phyloP scores from a whole-genome alignment of 2,888 invertebrate genomes.

The Hedya salicella region DNA sequence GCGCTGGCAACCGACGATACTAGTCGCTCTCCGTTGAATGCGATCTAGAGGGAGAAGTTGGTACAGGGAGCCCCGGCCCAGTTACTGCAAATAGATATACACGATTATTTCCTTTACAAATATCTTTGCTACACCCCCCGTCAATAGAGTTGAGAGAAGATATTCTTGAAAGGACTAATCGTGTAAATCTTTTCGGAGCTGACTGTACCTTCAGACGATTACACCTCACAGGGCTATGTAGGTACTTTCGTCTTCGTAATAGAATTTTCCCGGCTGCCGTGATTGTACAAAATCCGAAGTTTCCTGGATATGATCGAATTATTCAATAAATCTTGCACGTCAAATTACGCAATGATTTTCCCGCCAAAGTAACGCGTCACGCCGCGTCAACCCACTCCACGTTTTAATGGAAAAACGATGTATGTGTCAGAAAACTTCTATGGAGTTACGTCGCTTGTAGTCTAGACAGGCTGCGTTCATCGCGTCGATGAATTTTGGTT shows the following conservation, averaged over 20 bases:
- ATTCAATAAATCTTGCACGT: not conserved
- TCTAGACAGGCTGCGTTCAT: not conserved
- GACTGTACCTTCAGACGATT: no score
- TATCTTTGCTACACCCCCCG: no score
- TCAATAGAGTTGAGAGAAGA: no score
- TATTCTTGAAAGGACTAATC: no score
- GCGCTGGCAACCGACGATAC: no score
- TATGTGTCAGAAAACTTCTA: not conserved
- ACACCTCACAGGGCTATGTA: not conserved
- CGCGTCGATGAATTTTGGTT: constrained; percentile 11
- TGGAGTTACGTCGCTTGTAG: not conserved
- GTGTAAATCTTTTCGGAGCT: no score
- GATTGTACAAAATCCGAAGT: not conserved
- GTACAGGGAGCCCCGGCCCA: no score
- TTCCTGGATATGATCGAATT: not conserved
- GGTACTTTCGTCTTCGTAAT: not conserved
- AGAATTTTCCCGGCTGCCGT: not conserved
- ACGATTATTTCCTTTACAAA: no score
- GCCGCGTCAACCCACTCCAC: not conserved
- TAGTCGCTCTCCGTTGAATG: no score
- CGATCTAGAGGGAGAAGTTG: no score
- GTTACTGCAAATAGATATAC: no score
- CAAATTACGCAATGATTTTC: not conserved
- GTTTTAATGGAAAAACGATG: not conserved
- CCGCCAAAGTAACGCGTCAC: not conserved